Conservation (phyloP, 2,888 invertebrate species). For the Dilophus febrilis region DNA sequence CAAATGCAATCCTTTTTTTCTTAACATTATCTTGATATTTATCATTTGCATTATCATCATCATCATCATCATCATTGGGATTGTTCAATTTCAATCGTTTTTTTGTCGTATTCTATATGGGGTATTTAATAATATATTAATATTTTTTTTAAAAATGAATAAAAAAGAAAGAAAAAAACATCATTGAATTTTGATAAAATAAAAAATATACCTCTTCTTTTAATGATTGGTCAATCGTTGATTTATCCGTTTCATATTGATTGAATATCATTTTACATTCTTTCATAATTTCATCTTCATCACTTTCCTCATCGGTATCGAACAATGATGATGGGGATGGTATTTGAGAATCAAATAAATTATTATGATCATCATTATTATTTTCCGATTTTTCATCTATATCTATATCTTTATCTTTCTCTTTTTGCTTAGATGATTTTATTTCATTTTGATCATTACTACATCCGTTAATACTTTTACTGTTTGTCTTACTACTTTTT, state of each 20-base stretch:
- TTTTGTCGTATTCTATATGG: too few relatives aligned
- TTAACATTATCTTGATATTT: constrained; percentile 19
- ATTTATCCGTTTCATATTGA: constrained; percentile 42
- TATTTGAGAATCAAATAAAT: constrained; percentile 21
- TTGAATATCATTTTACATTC: constrained; percentile 79
- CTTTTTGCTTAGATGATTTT: constrained; percentile 9
- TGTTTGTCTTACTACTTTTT: background rate
- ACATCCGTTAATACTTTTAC: constrained; percentile 5
- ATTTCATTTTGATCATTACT: constrained; percentile 16
- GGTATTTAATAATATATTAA: too few relatives aligned
- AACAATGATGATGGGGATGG: constrained; percentile 13
- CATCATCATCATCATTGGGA: constrained; percentile 29
- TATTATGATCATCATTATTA: constrained; percentile 17
- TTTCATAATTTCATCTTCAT: constrained; percentile 54
- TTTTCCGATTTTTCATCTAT: constrained; percentile 15
- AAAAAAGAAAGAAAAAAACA: background rate
- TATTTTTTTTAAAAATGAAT: constrained; percentile 6
- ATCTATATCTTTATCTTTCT: constrained; percentile 16
- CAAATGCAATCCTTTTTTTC: constrained; percentile 60
- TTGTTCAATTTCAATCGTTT: too few relatives aligned
- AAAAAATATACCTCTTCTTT: background rate
- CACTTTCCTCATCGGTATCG: constrained; percentile 17
- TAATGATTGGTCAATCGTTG: constrained; percentile 10
- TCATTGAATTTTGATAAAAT: too few relatives aligned
- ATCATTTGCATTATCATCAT: constrained; percentile 18